Conservation (phyloP, 2,113 vertebrate species). For the Channa argus region DNA sequence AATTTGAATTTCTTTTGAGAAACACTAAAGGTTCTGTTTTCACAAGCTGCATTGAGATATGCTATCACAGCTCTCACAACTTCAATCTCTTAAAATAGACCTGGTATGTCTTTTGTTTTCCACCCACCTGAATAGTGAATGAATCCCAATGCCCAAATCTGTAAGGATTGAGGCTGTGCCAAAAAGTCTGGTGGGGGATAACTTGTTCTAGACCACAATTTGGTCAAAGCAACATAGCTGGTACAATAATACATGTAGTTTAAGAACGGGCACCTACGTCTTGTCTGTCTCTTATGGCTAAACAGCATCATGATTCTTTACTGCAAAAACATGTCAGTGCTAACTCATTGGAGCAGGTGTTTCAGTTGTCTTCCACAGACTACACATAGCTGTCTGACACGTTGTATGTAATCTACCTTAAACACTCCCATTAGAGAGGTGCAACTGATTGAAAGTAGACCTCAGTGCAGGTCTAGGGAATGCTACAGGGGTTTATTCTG, state of each 20-base stretch:
- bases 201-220: not conserved
- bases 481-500: not conserved
- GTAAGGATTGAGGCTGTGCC: constrained; percentile 7
- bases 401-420: too few relatives aligned
- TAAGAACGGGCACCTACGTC: too few relatives aligned
- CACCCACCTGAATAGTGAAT: constrained; percentile 29
- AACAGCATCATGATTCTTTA: too few relatives aligned
- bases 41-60: not conserved
- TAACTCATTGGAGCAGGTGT: not conserved
- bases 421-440: not conserved
- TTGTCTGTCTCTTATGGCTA: too few relatives aligned
- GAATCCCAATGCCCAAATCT: constrained; percentile 29
- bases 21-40: too few relatives aligned
- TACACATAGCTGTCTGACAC: not conserved
- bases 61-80: constrained; percentile 12
- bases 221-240: not conserved
- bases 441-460: not conserved
- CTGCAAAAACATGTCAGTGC: too few relatives aligned
- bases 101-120: constrained; percentile 7
- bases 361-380: not conserved
- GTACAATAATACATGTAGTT: not conserved
- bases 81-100: constrained; percentile 19
- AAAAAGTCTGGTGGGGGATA: constrained; percentile 28
- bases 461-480: not conserved
- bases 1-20: too few relatives aligned